Evolutionary conservation across 2,797 vertebrate species (phyloP).

Genomic region (Lithobates sylvaticus): DNA sequence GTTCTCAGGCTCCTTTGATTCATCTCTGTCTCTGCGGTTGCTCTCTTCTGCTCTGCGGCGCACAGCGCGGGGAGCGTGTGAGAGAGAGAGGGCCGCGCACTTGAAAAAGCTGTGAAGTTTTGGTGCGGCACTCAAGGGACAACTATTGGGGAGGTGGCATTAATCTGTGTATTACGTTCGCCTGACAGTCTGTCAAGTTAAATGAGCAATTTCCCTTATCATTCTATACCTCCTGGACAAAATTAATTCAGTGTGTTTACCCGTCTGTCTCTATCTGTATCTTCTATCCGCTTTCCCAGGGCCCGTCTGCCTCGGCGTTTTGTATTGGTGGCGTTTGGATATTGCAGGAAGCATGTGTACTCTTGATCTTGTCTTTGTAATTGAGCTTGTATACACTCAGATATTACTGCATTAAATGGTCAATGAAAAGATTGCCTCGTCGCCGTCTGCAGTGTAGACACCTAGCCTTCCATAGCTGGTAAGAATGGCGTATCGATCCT

Average conservation of each 20-base stretch:
- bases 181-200: conserved; percentile 56
- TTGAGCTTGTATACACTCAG: conserved; percentile 15
- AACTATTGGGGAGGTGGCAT: conserved; percentile 52
- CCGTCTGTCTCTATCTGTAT: conserved; percentile 36
- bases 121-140: conserved; percentile 40
- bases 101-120: conserved; percentile 49
- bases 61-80: not conserved
- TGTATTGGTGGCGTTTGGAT: conserved; percentile 22
- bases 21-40: not conserved
- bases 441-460: not conserved
- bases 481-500: not conserved
- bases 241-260: conserved; percentile 61
- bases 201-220: conserved; percentile 60
- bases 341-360: conserved; percentile 28
- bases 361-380: conserved; percentile 44
- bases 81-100: not conserved
- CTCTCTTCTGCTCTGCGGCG: not conserved
- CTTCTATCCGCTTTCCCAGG: conserved; percentile 24
- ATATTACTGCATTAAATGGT: conserved; percentile 24
- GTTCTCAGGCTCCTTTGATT: conserved; percentile 15
- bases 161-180: conserved; percentile 52
- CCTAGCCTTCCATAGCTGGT: not conserved
- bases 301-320: conserved; percentile 21
- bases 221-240: conserved; percentile 57
- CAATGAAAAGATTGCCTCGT: conserved; percentile 28